These are phyloP conservation scores for Phrynocephalus forsythii DNA, from an alignment of 2,797 vertebrate species.

Conservation along the genomic window DNA sequence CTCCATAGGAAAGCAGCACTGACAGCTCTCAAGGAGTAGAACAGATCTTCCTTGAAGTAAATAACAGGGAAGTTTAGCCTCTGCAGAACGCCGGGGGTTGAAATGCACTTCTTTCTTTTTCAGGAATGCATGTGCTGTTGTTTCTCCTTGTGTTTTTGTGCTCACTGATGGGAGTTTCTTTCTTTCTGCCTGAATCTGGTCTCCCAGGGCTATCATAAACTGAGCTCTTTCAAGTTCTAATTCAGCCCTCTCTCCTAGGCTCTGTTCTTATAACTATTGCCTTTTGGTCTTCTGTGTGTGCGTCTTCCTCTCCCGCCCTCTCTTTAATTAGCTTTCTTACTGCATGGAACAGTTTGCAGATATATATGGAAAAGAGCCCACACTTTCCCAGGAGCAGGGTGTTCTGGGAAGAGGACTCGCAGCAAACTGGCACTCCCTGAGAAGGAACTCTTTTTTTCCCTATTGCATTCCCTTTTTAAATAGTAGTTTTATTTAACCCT, in stretches of 20 bases:
- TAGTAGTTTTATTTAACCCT: constrained; percentile 59
- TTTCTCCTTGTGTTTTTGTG: constrained; percentile 42
- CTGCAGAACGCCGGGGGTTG: not conserved
- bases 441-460: constrained; percentile 58
- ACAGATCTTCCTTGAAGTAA: not conserved
- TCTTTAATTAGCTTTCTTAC: constrained; percentile 74
- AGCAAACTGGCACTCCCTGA: constrained; percentile 64
- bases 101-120: not conserved
- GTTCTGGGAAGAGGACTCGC: constrained; percentile 68
- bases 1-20: not conserved
- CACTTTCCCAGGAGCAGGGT: constrained; percentile 74
- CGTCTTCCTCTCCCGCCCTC: constrained; percentile 51
- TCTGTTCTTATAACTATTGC: constrained; percentile 61
- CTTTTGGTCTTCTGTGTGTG: constrained; percentile 49
- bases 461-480: constrained; percentile 49
- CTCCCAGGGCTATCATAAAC: constrained; percentile 29
- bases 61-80: constrained; percentile 9
- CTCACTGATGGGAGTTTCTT: constrained; percentile 30
- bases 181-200: constrained; percentile 18
- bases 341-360: constrained; percentile 75
- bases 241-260: constrained; percentile 50
- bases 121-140: constrained; percentile 17
- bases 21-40: not conserved
- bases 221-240: constrained; percentile 37
- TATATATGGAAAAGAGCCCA: constrained; percentile 77